Evolutionary conservation across 2,888 invertebrate genomes (phyloP).

Genomic region (Dugesia japonica): DNA sequence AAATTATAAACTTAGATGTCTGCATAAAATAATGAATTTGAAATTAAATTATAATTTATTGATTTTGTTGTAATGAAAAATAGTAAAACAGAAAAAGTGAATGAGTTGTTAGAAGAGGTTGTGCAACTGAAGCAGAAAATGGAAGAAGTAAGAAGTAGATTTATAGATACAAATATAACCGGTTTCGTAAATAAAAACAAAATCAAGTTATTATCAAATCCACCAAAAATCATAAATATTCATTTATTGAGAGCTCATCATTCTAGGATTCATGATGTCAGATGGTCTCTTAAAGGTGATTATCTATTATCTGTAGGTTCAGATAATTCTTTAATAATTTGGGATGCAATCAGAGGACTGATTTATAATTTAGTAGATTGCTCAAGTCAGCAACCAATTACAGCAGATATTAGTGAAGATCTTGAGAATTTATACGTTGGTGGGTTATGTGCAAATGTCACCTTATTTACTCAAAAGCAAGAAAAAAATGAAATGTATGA

Average conservation of each 20-base stretch:
- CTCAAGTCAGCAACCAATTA: constrained; percentile 11
- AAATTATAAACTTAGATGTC: too few species aligned
- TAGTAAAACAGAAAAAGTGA: constrained; percentile 23
- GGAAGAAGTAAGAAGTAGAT: background rate
- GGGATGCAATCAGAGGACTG: constrained; percentile 20
- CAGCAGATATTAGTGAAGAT: constrained; percentile 21
- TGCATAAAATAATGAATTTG: too few species aligned
- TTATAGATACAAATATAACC: background rate
- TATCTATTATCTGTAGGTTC: constrained; percentile 17
- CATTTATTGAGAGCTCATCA: constrained; percentile 22
- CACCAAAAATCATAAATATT: constrained; percentile 16
- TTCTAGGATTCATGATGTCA: constrained; percentile 25
- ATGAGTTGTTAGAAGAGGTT: constrained; percentile 17
- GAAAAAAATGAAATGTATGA: constrained; percentile 12
- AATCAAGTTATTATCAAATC: background rate
- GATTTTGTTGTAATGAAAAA: background rate
- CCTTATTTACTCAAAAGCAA: constrained; percentile 22
- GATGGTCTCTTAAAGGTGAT: constrained; percentile 20
- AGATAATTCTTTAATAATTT: constrained; percentile 28
- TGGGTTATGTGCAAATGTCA: constrained; percentile 28
- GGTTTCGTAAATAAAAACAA: background rate
- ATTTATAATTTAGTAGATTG: constrained; percentile 25
- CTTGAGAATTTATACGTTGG: constrained; percentile 1
- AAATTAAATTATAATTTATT: too few species aligned
- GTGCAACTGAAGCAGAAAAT: constrained; percentile 23